Evolutionary conservation across 2,797 vertebrate genomes (phyloP).

Genomic region (Phoxinus dragarum): DNA sequence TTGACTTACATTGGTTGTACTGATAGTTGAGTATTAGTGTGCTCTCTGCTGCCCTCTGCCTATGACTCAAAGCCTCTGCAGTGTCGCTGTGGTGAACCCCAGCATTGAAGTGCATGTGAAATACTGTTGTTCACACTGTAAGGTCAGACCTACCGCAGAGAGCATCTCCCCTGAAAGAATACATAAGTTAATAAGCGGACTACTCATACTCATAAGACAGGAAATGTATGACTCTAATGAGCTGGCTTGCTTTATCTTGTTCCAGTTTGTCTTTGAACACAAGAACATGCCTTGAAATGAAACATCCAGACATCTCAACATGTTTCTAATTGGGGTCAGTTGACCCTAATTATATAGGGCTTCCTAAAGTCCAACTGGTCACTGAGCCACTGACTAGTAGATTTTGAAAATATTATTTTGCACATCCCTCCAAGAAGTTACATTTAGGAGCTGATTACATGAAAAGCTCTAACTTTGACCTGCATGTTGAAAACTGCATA

Average conservation of each 20-base stretch:
- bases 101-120: conserved; percentile 1
- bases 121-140: conserved; percentile 22
- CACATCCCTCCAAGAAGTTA: not conserved
- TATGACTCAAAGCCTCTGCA: not conserved
- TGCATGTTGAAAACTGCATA: not conserved
- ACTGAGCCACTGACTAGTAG: not conserved
- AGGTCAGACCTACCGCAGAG: conserved; percentile 35
- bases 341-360: not conserved
- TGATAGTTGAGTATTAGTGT: not conserved
- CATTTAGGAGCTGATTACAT: conserved; percentile 2
- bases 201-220: not conserved
- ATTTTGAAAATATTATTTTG: not conserved
- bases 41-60: conserved; percentile 42
- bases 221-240: not conserved
- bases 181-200: not conserved
- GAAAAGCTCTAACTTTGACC: not conserved
- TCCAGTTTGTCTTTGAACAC: not conserved
- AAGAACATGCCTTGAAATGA: conserved; percentile 5
- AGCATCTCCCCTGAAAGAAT: not conserved
- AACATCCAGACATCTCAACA: not conserved
- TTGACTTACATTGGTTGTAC: not conserved
- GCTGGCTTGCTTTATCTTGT: not conserved
- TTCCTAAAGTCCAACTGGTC: not conserved
- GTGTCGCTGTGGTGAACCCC: not conserved
- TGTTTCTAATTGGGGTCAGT: conserved; percentile 5